Evolutionary conservation across 2,888 invertebrate genomes (phyloP).

Genomic region (Drosophila kambysellisi): DNA sequence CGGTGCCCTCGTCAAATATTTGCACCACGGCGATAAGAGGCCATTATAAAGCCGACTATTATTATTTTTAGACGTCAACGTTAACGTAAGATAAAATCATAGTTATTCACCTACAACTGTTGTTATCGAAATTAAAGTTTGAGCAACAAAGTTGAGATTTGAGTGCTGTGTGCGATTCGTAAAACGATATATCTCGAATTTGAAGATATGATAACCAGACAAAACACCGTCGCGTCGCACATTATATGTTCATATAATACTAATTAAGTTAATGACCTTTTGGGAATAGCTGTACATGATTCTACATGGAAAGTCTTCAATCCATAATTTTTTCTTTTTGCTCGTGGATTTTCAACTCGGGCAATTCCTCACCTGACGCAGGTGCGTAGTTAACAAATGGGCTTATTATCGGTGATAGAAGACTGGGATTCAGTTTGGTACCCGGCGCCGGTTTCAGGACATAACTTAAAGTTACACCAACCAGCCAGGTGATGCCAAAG

Average conservation of each 20-base stretch:
- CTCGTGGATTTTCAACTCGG: constrained; percentile 45
- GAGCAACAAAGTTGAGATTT: constrained; percentile 7
- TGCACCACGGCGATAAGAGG: not conserved
- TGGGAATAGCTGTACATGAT: not conserved
- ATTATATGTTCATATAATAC: constrained; percentile 4
- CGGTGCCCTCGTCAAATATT: constrained; percentile 9
- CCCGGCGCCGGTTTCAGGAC: constrained; percentile 81
- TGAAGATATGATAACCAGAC: not conserved
- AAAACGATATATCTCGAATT: constrained; percentile 2
- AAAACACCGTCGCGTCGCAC: not conserved
- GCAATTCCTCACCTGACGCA: constrained; percentile 38
- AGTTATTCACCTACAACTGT: not conserved
- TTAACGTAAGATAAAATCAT: not conserved
- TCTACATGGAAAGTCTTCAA: not conserved
- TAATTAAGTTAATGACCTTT: not conserved
- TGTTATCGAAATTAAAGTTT: not conserved
- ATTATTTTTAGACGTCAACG: not conserved
- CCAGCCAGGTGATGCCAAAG: constrained; percentile 85
- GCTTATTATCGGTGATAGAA: constrained; percentile 46
- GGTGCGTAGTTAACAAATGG: constrained; percentile 39
- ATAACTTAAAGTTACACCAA: constrained; percentile 86
- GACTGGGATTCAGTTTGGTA: constrained; percentile 69
- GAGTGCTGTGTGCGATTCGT: constrained; percentile 2
- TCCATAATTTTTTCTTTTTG: constrained; percentile 9
- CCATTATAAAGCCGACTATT: constrained; percentile 4